Conservation (phyloP, 2,888 invertebrate genomes). For the Heliconius ismenius region DNA sequence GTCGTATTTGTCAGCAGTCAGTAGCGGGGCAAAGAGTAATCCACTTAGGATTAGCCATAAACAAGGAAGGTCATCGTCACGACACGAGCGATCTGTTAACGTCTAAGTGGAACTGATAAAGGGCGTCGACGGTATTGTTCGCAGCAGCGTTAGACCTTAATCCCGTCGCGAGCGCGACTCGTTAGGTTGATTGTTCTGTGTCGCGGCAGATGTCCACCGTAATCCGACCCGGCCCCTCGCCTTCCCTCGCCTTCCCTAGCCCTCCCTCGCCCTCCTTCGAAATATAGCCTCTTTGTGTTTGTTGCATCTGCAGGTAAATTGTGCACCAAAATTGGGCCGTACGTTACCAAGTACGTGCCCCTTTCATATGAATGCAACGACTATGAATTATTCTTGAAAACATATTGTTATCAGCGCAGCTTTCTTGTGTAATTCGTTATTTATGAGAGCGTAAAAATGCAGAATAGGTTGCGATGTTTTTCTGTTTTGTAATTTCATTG, state of each 20-base stretch:
- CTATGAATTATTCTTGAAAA: slow-evolving; percentile 76
- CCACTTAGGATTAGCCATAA: slow-evolving; percentile 79
- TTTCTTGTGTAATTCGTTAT: slow-evolving; percentile 56
- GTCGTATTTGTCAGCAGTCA: slow-evolving; percentile 12
- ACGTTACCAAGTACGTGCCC: slow-evolving; percentile 66
- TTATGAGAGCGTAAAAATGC: slow-evolving; percentile 46
- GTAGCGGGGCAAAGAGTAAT: slow-evolving; percentile 62
- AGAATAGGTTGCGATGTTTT: slow-evolving; percentile 41
- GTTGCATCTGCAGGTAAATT: slow-evolving; percentile 82
- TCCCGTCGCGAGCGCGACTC: slow-evolving; percentile 76
- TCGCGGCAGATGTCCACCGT: slow-evolving; percentile 77
- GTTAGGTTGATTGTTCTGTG: slow-evolving; percentile 79
- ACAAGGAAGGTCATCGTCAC: slow-evolving; percentile 75
- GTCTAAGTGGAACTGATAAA: slow-evolving; percentile 60
- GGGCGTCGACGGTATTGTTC: slow-evolving; percentile 73
- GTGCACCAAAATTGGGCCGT: slow-evolving; percentile 76
- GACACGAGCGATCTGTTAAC: slow-evolving; percentile 76
- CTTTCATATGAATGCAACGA: slow-evolving; percentile 69
- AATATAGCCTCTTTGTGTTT: slow-evolving; percentile 78
- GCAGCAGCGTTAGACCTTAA: slow-evolving; percentile 76
- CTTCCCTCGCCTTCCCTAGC: slow-evolving; percentile 46
- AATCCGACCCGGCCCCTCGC: slow-evolving; percentile 67
- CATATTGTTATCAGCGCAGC: slow-evolving; percentile 73
- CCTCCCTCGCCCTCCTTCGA: slow-evolving; percentile 54
- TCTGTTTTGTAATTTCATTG: slow-evolving; percentile 33